These are phyloP conservation scores for Drosophila malerkotliana DNA, from an alignment of 1,140 invertebrate genomes.

Conservation along the genomic window DNA sequence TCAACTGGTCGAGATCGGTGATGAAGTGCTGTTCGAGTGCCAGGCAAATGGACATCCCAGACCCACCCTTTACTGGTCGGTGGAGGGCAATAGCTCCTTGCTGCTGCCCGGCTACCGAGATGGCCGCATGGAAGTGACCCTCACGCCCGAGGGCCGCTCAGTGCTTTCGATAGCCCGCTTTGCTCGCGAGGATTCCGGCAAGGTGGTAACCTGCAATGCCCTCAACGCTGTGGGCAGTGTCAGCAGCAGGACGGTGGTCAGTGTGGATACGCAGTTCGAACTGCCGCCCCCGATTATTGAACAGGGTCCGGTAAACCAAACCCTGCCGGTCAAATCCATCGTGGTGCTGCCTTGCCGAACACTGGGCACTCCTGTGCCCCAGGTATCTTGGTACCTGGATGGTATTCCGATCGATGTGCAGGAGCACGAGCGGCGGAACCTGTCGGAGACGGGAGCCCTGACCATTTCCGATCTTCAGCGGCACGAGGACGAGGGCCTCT, in stretches of 20 bases:
- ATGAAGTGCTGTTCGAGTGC: conserved; percentile 88
- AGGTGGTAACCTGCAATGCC: conserved; percentile 91
- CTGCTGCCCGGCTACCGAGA: conserved; percentile 88
- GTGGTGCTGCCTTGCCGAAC: conserved; percentile 91
- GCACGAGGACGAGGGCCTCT: conserved; percentile 89
- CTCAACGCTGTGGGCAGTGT: conserved; percentile 92
- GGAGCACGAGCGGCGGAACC: conserved; percentile 87
- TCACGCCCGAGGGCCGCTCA: conserved; percentile 86
- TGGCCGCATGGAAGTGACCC: conserved; percentile 86
- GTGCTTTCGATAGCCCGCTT: conserved; percentile 87
- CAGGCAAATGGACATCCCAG: conserved; percentile 88
- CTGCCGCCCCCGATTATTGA: conserved; percentile 94
- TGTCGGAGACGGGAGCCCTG: conserved; percentile 89
- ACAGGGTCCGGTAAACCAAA: conserved; percentile 95
- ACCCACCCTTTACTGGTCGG: conserved; percentile 91
- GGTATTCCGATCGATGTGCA: conserved; percentile 88
- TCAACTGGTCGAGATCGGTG: conserved; percentile 88
- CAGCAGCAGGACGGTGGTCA: conserved; percentile 90
- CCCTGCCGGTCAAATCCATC: conserved; percentile 89
- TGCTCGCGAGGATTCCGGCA: conserved; percentile 87
- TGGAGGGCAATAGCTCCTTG: conserved; percentile 89
- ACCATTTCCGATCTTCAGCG: conserved; percentile 91
- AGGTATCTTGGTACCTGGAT: conserved; percentile 93
- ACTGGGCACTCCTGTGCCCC: conserved; percentile 89
- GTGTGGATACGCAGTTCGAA: conserved; percentile 91